Conservation (phyloP, 1,140 invertebrate species). For the Drosophila simulans region DNA sequence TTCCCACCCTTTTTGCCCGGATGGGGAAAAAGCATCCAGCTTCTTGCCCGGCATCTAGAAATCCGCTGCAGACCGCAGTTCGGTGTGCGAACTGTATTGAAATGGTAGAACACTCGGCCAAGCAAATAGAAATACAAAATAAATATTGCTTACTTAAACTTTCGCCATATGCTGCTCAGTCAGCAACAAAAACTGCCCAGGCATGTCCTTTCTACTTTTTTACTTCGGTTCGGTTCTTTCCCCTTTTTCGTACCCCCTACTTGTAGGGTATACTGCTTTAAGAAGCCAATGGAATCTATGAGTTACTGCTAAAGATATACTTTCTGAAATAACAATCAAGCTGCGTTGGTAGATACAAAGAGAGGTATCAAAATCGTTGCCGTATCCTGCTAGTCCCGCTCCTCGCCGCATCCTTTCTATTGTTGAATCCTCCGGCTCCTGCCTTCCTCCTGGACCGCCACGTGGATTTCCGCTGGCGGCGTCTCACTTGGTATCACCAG, state of each 20-base stretch:
- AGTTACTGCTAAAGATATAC: neutral
- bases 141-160: slow-evolving; percentile 81
- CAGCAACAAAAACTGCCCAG: slow-evolving; percentile 72
- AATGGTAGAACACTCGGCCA: slow-evolving; percentile 55
- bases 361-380: slow-evolving; percentile 24
- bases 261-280: slow-evolving; percentile 5
- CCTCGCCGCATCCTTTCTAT: slow-evolving; percentile 17
- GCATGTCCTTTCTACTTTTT: slow-evolving; percentile 63
- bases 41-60: slow-evolving; percentile 16
- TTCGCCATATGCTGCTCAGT: slow-evolving; percentile 76
- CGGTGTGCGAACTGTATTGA: slow-evolving; percentile 34
- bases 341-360: no score
- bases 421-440: slow-evolving; percentile 30
- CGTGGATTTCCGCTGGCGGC: slow-evolving; percentile 67
- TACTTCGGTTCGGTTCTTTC: slow-evolving; percentile 12
- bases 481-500: slow-evolving; percentile 70
- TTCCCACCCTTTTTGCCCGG: slow-evolving; percentile 30
- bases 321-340: no score
- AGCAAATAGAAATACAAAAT: slow-evolving; percentile 63
- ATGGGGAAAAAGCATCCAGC: slow-evolving; percentile 6
- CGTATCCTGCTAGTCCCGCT: neutral
- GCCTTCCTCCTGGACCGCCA: slow-evolving; percentile 52
- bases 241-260: slow-evolving; percentile 10
- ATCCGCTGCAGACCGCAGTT: slow-evolving; percentile 48
- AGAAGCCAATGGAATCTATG: neutral